phyloP scores from a whole-genome alignment of 35 echinoderm and acorn worm genomes.

The Lytechinus pictus region DNA sequence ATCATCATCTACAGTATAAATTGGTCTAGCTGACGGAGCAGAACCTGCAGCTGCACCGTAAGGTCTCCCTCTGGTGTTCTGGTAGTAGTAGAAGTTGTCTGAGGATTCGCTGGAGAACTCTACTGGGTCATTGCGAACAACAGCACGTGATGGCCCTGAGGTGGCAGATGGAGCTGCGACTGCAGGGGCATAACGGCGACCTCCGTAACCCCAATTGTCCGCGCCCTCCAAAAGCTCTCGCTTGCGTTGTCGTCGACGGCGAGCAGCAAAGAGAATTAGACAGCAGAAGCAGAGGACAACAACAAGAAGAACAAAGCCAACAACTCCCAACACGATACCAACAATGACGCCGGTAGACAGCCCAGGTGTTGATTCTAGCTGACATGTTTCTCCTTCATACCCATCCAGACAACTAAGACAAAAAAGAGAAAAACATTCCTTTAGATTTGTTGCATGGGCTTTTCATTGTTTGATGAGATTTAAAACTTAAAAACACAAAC shows the following conservation, averaged over 20 bases:
- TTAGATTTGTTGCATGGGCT: too few relatives aligned
- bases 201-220: slow-evolving; percentile 21
- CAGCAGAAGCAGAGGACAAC: slow-evolving; percentile 46
- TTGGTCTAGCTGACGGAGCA: background rate
- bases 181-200: background rate
- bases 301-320: slow-evolving; percentile 19
- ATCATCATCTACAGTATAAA: background rate
- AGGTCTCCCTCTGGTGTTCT: slow-evolving; percentile 23
- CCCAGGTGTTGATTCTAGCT: background rate
- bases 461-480: too few relatives aligned
- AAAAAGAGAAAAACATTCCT: background rate
- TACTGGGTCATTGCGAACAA: slow-evolving; percentile 16
- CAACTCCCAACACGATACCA: slow-evolving; percentile 35
- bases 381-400: background rate
- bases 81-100: slow-evolving; percentile 43
- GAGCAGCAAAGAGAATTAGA: slow-evolving; percentile 16
- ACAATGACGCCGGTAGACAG: slow-evolving; percentile 23
- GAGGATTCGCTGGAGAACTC: slow-evolving; percentile 11
- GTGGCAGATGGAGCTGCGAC: background rate
- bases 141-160: background rate
- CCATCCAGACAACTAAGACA: background rate
- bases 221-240: slow-evolving; percentile 10
- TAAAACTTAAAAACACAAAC: too few relatives aligned
- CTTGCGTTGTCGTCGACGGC: slow-evolving; percentile 31
- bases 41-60: background rate